Conservation (phyloP, 2,797 vertebrate species). For the Pseudomugil tenellus region DNA sequence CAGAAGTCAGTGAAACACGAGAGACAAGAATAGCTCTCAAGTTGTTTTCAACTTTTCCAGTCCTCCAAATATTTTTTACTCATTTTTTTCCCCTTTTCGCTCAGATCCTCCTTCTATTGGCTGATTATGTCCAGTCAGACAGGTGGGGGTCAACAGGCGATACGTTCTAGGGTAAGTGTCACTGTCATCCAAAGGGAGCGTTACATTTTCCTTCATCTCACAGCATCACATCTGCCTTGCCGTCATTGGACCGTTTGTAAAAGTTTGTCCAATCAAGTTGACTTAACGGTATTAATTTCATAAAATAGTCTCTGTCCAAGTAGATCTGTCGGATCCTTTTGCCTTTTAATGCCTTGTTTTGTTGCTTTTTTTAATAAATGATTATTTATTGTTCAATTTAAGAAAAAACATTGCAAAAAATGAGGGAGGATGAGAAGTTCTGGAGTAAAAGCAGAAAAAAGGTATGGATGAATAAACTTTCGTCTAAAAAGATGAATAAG, state of each 20-base stretch:
- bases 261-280: constrained; percentile 21
- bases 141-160: constrained; percentile 6
- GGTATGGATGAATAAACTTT: constrained; percentile 47
- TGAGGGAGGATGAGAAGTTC: constrained; percentile 9
- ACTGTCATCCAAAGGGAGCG: constrained; percentile 10
- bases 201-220: not conserved
- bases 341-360: not conserved
- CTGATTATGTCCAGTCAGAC: constrained; percentile 53
- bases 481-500: constrained; percentile 49
- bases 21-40: constrained; percentile 54
- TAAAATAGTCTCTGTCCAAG: not conserved
- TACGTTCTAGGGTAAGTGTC: not conserved
- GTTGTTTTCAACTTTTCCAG: constrained; percentile 36
- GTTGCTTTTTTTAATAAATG: constrained; percentile 7
- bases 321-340: not conserved
- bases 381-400: constrained; percentile 17
- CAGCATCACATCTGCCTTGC: not conserved
- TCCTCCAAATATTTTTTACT: constrained; percentile 1
- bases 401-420: not conserved
- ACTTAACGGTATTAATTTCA: not conserved
- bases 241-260: constrained; percentile 4
- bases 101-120: constrained; percentile 38
- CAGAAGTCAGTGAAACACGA: constrained; percentile 40
- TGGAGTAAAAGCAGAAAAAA: constrained; percentile 21
- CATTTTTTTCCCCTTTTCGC: no score